Percentiles rank a stretch among this genome's conserved stretches.
phyloP scores from a whole-genome alignment of 2,888 invertebrate species.

The Glyphotaelius pellucidus region DNA sequence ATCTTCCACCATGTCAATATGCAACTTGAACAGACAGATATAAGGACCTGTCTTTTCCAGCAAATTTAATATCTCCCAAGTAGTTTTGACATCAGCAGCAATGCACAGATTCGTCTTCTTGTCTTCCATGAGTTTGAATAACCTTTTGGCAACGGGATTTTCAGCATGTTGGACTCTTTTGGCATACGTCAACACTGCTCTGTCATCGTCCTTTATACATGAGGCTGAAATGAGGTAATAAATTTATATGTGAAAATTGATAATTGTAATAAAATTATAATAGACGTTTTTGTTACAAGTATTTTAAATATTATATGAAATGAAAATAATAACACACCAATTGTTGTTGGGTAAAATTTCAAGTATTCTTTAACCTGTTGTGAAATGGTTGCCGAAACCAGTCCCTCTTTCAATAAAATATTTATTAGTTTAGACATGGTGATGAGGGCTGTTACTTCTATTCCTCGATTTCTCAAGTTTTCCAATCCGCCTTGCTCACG shows the following conservation, averaged over 20 bases:
- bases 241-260: neutral
- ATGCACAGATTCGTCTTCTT: constrained; percentile 95
- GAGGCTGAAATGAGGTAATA: constrained; percentile 37
- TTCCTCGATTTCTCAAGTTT: constrained; percentile 83
- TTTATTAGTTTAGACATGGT: constrained; percentile 82
- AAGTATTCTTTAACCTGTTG: constrained; percentile 81
- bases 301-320: neutral
- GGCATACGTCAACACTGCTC: constrained; percentile 79
- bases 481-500: constrained; percentile 92
- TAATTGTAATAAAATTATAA: no score
- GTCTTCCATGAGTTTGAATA: constrained; percentile 87
- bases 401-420: constrained; percentile 80
- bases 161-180: constrained; percentile 79
- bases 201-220: constrained; percentile 69
- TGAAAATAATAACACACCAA: constrained; percentile 70
- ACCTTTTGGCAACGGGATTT: constrained; percentile 79
- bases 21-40: constrained; percentile 93
- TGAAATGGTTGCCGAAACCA: constrained; percentile 78
- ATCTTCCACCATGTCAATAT: constrained; percentile 92
- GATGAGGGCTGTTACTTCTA: constrained; percentile 84
- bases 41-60: constrained; percentile 88
- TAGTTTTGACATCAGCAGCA: constrained; percentile 89
- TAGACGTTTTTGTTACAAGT: no score
- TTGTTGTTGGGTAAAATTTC: constrained; percentile 77
- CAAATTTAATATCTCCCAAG: constrained; percentile 84